A percentile compares a stretch with the other conserved stretches of the same genome.
Evolutionary conservation across 64 coral and sea anemone genomes (phyloP).

Genomic region (Actinia tenebrosa): DNA sequence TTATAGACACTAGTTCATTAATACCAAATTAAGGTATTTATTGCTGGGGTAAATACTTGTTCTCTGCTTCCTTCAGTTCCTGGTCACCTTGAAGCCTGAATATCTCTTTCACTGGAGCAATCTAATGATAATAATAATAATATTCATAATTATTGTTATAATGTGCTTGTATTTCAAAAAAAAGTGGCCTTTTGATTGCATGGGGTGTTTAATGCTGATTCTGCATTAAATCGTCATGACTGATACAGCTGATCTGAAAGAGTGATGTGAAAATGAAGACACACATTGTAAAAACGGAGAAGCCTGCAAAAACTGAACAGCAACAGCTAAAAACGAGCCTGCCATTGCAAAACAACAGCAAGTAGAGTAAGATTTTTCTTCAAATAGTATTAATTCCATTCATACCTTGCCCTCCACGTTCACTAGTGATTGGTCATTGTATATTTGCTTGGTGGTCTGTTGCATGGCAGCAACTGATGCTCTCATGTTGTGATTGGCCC

Average conservation of each 20-base stretch:
- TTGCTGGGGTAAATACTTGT: constrained; percentile 55
- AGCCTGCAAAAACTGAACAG: no score
- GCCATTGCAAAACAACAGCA: no score
- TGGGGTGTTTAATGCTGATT: no score
- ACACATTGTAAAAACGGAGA: neutral
- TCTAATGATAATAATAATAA: constrained; percentile 5
- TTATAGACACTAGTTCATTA: no score
- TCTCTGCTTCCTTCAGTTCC: constrained; percentile 63
- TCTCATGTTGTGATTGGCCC: constrained; percentile 98
- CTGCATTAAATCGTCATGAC: no score
- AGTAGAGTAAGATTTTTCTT: no score
- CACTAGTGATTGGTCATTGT: constrained; percentile 86
- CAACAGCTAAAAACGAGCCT: no score
- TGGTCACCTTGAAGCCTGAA: constrained; percentile 52
- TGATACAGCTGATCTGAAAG: neutral
- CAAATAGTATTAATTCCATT: no score
- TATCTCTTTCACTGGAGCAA: constrained; percentile 59
- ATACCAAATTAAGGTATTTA: neutral
- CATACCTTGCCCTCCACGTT: constrained; percentile 93
- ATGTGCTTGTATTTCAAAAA: no score
- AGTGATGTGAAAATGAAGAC: neutral
- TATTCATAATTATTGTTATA: no score
- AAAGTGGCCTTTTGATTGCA: no score
- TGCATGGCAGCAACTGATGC: constrained; percentile 88
- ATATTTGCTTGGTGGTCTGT: constrained; percentile 87